Percentiles rank a stretch among this genome's conserved stretches.
phyloP scores from a whole-genome alignment of 37 sponge, comb jelly and placozoan species.

The Corticium candelabrum region DNA sequence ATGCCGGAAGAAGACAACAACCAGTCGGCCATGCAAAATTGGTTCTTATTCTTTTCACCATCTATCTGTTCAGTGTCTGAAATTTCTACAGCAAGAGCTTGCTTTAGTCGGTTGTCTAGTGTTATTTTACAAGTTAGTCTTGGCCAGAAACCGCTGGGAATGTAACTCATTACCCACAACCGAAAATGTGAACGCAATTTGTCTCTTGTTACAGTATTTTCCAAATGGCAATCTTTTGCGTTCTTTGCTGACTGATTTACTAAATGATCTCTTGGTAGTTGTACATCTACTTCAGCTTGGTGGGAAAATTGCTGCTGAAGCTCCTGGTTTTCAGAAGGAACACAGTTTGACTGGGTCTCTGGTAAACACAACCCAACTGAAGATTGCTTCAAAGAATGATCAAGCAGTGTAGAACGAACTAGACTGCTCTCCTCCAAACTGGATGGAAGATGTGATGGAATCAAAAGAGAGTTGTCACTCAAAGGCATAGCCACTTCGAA shows the following conservation, averaged over 20 bases:
- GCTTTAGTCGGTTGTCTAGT: constrained; percentile 38
- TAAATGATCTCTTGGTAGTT: too few relatives aligned
- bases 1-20: too few relatives aligned
- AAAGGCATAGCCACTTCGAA: constrained; percentile 70
- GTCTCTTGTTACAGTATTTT: too few relatives aligned
- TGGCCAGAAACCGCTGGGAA: constrained; percentile 88
- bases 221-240: too few relatives aligned
- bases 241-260: too few relatives aligned
- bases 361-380: not conserved
- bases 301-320: not conserved
- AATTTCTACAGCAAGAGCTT: too few relatives aligned
- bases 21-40: not conserved
- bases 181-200: constrained; percentile 2
- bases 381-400: not conserved
- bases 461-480: constrained; percentile 38
- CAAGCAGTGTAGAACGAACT: not conserved
- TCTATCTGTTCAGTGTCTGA: too few relatives aligned
- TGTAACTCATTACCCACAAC: constrained; percentile 58
- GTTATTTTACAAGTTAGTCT: constrained; percentile 64
- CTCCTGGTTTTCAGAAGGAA: not conserved
- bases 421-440: constrained; percentile 5
- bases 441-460: constrained; percentile 66
- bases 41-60: too few relatives aligned
- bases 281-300: too few relatives aligned
- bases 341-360: not conserved